Evolutionary conservation across 1,140 invertebrate genomes (phyloP), one percentile per base, ranked within the genome.

Genomic region (Antheraea pernyi): DNA sequence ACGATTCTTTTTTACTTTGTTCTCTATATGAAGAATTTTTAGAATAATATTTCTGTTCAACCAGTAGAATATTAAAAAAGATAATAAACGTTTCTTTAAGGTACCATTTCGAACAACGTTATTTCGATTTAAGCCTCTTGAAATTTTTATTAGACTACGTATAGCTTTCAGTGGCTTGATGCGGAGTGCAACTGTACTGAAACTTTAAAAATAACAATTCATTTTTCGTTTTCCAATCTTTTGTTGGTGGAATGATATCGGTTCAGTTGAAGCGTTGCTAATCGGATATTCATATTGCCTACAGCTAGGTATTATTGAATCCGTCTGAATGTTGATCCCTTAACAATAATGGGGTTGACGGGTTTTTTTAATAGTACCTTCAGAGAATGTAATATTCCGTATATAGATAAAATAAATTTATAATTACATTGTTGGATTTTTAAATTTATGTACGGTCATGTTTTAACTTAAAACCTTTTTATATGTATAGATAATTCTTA

Each of bases 91-190:
- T 59, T 59, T 19, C 36, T 18, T 42, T 64, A 53, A 53, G 5
- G 11, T 53, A 13, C 46, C 46, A 7, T 16, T 58, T 16, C 69
- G 13, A 61, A 59, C 36, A 22, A 70, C 53, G 16, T 59, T 74
- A 67, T 78, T 79, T 81, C 78, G 75, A 83, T 83, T 83, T 78
- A 81, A 81, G 68, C 64, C 69, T 69, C 64, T 63, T 79, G 72
- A 73, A 78, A 77, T 73, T 77, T 82, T 79, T 81, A 81, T 76
- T 73, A 72, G n/a, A 30, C 39, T 42, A 39, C 36, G 11, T 62
- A 18, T 48, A 59, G 64, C n/a, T 67, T 69, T 67, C 62, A 63
- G 7, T 60, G 19, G 13, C 11, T 63, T 37, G 37, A 63, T 63
- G 13, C 22, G 22, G 61, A 63, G 22, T 16, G 46, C 46, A 53